These are phyloP conservation scores for Orthonychiurus folsomi DNA, from an alignment of 2,888 invertebrate genomes.

Conservation along the genomic window DNA sequence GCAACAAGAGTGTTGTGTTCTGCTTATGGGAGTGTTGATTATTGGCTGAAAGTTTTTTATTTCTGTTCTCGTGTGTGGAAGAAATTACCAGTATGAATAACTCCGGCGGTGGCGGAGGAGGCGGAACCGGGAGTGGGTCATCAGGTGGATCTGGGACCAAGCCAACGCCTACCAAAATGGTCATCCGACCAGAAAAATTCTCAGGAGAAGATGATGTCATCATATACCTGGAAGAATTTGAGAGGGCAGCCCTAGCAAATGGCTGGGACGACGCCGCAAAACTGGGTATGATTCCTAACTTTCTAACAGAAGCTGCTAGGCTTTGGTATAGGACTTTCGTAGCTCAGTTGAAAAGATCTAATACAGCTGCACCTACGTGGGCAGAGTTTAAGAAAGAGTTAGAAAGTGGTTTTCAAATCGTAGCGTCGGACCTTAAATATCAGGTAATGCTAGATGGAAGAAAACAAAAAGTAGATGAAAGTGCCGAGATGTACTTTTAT, in stretches of 20 bases:
- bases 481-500: not conserved
- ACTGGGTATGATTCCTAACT: conserved; percentile 5
- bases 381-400: not conserved
- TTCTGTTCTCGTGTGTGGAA: too few relatives aligned
- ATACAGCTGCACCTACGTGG: conserved; percentile 3
- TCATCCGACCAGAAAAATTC: not conserved
- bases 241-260: conserved; percentile 1
- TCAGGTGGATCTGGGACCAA: not conserved
- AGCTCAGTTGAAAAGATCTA: not conserved
- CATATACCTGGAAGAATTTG: conserved; percentile 6
- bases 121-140: not conserved
- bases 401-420: not conserved
- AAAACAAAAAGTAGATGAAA: not conserved
- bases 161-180: not conserved
- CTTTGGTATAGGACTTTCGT: not conserved
- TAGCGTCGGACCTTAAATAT: not conserved
- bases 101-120: too few relatives aligned
- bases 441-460: not conserved
- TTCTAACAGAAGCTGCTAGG: not conserved
- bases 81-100: too few relatives aligned
- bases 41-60: too few relatives aligned
- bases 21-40: too few relatives aligned
- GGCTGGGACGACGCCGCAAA: not conserved
- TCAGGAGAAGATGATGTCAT: not conserved
- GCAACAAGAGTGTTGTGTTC: too few relatives aligned